phyloP scores from a whole-genome alignment of 2,113 vertebrate species.

The Rhynchopsitta pachyrhyncha region DNA sequence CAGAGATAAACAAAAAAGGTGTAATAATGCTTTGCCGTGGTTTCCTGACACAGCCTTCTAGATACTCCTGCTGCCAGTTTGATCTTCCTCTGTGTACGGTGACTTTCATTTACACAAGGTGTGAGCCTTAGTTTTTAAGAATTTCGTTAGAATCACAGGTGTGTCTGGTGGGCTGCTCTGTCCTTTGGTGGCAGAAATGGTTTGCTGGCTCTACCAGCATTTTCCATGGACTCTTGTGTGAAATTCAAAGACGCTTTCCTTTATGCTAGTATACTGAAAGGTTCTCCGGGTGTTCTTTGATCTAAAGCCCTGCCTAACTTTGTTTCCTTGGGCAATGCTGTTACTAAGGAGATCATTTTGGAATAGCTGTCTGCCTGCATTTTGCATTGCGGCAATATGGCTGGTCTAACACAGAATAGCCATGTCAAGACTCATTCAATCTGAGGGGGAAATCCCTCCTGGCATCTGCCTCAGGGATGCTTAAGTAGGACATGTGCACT shows the following conservation, averaged over 20 bases:
- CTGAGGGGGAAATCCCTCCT: neutral
- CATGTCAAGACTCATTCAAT: neutral
- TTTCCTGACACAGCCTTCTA: neutral
- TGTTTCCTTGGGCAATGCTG: conserved; percentile 8
- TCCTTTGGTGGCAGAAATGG: neutral
- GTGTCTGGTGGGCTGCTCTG: neutral
- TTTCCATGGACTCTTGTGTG: neutral
- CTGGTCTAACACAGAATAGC: neutral
- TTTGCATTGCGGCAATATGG: neutral
- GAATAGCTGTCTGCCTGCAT: conserved; percentile 22
- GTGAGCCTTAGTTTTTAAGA: neutral
- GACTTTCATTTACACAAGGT: neutral
- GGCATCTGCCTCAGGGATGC: conserved; percentile 15
- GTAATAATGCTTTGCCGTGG: neutral
- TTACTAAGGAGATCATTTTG: neutral
- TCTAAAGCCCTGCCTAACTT: neutral
- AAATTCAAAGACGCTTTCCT: neutral
- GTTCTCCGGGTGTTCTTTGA: neutral
- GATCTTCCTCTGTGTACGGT: neutral
- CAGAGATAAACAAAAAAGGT: neutral
- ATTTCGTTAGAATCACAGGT: neutral
- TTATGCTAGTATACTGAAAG: neutral
- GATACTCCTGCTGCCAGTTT: neutral
- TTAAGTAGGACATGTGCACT: neutral
- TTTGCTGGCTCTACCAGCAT: neutral